Percentiles rank a stretch among this genome's conserved stretches.
phyloP scores from a whole-genome alignment of 2,113 vertebrate genomes.

The Silurus glanis region DNA sequence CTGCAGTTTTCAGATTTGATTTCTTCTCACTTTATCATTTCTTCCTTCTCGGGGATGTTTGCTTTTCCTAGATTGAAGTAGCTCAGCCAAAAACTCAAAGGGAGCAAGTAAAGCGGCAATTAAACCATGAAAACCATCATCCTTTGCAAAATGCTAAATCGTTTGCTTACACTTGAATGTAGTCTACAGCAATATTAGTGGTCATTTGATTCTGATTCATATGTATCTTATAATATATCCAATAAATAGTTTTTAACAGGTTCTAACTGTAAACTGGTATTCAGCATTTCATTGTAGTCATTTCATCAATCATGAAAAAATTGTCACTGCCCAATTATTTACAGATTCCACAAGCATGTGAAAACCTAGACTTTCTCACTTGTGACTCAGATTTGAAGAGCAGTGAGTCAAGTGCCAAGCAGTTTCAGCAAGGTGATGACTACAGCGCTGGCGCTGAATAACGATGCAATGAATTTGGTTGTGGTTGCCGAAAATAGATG shows the following conservation, averaged over 20 bases:
- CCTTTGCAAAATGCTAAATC: background rate
- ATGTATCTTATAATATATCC: background rate
- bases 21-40: background rate
- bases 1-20: background rate
- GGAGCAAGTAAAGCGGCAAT: background rate
- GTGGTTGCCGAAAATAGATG: background rate
- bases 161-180: background rate
- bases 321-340: background rate
- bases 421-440: background rate
- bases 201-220: background rate
- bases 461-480: background rate
- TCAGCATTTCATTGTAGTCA: background rate
- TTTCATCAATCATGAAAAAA: background rate
- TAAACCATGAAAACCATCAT: background rate
- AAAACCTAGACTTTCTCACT: background rate
- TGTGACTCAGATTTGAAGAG: background rate
- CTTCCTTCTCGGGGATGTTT: background rate
- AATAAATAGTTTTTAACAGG: background rate
- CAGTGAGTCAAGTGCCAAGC: background rate
- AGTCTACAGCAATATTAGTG: background rate
- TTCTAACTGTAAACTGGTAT: background rate
- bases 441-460: background rate
- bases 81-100: background rate
- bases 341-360: background rate
- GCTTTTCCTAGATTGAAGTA: background rate